Conservation (phyloP, 1,140 invertebrate genomes). For the Drosophila pruinosa region DNA sequence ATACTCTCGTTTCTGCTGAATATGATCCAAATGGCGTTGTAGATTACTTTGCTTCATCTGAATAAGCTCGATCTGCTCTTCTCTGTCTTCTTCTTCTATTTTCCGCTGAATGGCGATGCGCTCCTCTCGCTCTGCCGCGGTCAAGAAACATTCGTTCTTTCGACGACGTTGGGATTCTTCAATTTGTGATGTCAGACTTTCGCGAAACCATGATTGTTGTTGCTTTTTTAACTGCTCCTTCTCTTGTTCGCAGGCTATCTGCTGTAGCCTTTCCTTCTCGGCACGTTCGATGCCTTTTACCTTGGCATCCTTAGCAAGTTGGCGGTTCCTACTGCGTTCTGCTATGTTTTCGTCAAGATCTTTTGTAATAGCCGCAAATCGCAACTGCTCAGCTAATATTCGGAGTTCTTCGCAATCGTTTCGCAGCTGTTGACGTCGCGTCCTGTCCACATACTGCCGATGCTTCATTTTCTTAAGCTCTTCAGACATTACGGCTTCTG, state of each 20-base stretch:
- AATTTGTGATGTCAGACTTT: conserved; percentile 36
- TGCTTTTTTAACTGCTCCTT: conserved; percentile 32
- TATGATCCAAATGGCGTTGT: conserved; percentile 27
- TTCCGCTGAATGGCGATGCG: conserved; percentile 38
- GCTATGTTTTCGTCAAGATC: conserved; percentile 42
- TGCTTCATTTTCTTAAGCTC: conserved; percentile 50
- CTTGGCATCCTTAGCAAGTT: conserved; percentile 11
- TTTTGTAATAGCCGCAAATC: conserved; percentile 60
- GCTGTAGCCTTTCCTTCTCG: conserved; percentile 27
- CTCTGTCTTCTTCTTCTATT: conserved; percentile 48
- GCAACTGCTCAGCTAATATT: conserved; percentile 48
- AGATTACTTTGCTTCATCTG: conserved; percentile 35
- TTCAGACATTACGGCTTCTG: conserved; percentile 21
- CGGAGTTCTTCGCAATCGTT: conserved; percentile 55
- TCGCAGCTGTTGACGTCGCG: conserved; percentile 53
- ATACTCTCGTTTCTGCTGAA: conserved; percentile 32
- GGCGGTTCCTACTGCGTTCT: not conserved
- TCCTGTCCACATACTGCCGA: conserved; percentile 47
- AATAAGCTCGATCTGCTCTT: conserved; percentile 12
- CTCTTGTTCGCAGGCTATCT: conserved; percentile 13
- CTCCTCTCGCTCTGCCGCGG: conserved; percentile 40
- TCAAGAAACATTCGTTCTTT: conserved; percentile 23
- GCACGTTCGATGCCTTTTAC: conserved; percentile 13
- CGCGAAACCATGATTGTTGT: conserved; percentile 29
- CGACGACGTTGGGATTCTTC: conserved; percentile 28